A percentile compares a stretch with the other conserved stretches of the same genome.
Evolutionary conservation across 1,140 invertebrate genomes (phyloP).

Genomic region (Drosophila pallidifrons): DNA sequence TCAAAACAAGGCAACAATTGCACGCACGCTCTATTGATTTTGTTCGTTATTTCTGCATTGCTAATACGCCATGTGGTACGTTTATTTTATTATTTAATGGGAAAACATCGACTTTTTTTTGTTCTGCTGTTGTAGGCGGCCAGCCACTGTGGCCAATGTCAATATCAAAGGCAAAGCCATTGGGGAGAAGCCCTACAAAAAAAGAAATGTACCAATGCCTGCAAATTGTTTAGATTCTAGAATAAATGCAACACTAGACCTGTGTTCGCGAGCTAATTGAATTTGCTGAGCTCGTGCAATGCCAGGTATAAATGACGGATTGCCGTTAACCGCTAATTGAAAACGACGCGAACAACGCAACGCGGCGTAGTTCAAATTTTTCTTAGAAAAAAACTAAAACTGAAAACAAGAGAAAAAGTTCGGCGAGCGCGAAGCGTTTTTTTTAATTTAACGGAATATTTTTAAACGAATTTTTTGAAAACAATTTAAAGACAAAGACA

Average conservation of each 20-base stretch:
- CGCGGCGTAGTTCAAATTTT: conserved; percentile 61
- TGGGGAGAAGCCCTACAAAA: conserved; percentile 59
- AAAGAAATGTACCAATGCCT: conserved; percentile 12
- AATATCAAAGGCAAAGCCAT: conserved; percentile 70
- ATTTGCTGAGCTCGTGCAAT: conserved; percentile 60
- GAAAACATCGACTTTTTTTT: conserved; percentile 56
- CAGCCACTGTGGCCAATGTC: conserved; percentile 58
- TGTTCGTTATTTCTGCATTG: conserved; percentile 51
- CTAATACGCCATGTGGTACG: conserved; percentile 68
- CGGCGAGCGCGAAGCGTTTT: conserved; percentile 46
- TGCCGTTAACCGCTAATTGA: conserved; percentile 73
- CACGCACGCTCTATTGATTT: conserved; percentile 50
- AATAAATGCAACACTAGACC: conserved; percentile 33
- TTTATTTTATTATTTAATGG: conserved; percentile 54
- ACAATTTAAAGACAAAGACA: neutral
- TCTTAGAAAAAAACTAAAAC: conserved; percentile 1
- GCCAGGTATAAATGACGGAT: conserved; percentile 79
- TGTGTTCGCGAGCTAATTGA: conserved; percentile 60
- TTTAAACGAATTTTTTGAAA: neutral
- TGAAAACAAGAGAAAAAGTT: neutral
- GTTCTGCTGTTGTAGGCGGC: too few species aligned
- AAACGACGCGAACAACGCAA: conserved; percentile 67
- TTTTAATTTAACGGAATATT: conserved; percentile 6
- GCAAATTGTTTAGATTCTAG: conserved; percentile 43
- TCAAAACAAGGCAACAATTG: conserved; percentile 28